phyloP scores from a whole-genome alignment of 2,113 vertebrate species.

The Pica pica region DNA sequence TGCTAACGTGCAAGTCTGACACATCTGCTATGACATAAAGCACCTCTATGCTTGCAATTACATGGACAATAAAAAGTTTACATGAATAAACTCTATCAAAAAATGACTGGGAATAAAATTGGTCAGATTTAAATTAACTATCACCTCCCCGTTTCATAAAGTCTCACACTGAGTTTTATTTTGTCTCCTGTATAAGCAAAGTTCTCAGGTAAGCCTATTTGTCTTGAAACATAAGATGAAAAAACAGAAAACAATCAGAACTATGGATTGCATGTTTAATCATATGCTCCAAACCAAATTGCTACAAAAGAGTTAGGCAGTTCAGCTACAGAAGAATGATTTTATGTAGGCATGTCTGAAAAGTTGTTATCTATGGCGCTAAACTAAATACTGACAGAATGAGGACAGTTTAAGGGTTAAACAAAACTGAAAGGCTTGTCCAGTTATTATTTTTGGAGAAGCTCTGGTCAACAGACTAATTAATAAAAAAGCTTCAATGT shows the following conservation, averaged over 20 bases:
- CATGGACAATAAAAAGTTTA: background rate
- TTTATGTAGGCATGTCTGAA: background rate
- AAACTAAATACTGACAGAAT: background rate
- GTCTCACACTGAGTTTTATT: background rate
- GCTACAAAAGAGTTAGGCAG: background rate
- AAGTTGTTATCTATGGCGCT: background rate
- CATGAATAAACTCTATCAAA: background rate
- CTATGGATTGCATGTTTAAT: background rate
- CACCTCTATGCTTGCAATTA: background rate
- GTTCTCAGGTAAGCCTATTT: background rate
- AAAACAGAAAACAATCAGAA: background rate
- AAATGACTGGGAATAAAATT: background rate
- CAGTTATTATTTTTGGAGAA: background rate
- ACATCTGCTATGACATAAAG: background rate
- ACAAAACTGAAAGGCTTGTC: background rate
- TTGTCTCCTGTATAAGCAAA: background rate
- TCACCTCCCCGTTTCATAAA: background rate
- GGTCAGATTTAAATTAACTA: background rate
- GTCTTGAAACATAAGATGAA: background rate
- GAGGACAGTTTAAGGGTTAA: background rate
- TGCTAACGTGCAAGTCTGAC: background rate
- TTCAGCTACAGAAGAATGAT: background rate
- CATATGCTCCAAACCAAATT: background rate
- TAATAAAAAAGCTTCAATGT: background rate
- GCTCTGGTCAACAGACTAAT: background rate